Evolutionary conservation across 2,797 vertebrate species (phyloP), one percentile per base, ranked within the genome.

Genomic region (Steatocranus sp.): DNA sequence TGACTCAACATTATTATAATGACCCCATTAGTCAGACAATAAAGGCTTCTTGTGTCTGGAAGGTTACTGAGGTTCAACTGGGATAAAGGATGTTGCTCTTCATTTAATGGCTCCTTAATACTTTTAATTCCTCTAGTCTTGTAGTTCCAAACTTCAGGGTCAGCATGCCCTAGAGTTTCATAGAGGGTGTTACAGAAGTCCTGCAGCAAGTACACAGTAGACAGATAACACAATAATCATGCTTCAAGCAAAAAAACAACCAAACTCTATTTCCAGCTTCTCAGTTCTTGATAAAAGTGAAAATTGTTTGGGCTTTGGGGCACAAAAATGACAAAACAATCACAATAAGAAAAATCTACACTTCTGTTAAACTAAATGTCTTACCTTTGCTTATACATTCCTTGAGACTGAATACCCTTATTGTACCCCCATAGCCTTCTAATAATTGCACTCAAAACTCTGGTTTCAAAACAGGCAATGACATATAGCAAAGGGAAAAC

Each of bases 1-100:
- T 61, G 54, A 75, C 80, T 84, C 84, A 92, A 87, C 82, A 82
- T 91, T 91, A 87, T 49, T 49, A 83, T 77, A 63, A 86, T 75
- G 81, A 34, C 25, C 43, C 7, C 43, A 73, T 43, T 34, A 78
- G 81, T 88, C 82, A 80, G 32, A 79, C 32, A 56, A 61, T 74
- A 75, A 87, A 85, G 58, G 70, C 46, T 61, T 63, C 61, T 46
- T 58, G 43, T 14, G 76, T 76, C 85, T 49, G 18, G 18, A 48
- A 75, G 82, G 84, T 79, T 63, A 85, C 53, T 68, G 58, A 30
- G 84, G 61, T 73, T 30, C 53, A 78, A 6, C 70, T 80, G 76
- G 79, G 68, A 77, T 85, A 25, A 86, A 83, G 25, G 25, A 54
- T 12, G 49, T 41, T 77, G 38, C 75, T 50, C 81, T 85, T 83